Percentiles rank a stretch among this genome's conserved stretches.
These are phyloP conservation scores for Brevimyrus niger DNA, from an alignment of 2,113 vertebrate genomes.

Conservation along the genomic window DNA sequence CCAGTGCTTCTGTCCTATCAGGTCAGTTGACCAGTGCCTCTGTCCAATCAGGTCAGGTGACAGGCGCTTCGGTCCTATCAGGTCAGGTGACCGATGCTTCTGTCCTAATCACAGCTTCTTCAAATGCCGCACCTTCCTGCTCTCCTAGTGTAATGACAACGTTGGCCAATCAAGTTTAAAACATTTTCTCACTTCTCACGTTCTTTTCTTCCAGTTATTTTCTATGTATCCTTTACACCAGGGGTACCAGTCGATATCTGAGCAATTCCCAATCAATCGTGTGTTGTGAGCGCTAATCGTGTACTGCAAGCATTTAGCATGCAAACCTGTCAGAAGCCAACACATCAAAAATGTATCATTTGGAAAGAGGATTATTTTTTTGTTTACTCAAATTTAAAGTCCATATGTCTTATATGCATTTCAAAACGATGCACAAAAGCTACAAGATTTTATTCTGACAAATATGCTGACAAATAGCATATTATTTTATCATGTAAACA, in stretches of 20 bases:
- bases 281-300: no score
- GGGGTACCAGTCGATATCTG: no score
- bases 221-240: neutral
- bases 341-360: no score
- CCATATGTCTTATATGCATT: no score
- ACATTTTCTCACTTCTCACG: neutral
- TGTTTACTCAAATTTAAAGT: no score
- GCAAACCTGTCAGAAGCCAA: no score
- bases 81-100: neutral
- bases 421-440: no score
- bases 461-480: neutral
- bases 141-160: neutral
- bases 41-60: neutral
- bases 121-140: neutral
- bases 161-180: neutral
- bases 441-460: no score
- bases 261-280: no score
- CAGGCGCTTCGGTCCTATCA: neutral
- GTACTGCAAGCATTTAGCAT: no score
- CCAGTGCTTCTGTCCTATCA: neutral
- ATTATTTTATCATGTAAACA: neutral
- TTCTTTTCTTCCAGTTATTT: neutral
- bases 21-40: neutral
- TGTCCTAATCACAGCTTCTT: neutral
- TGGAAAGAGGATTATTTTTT: no score